Percentiles rank a stretch among this genome's conserved stretches.
These are phyloP conservation scores for Cephus rjabovi DNA, from an alignment of 2,888 invertebrate species.

Conservation along the genomic window DNA sequence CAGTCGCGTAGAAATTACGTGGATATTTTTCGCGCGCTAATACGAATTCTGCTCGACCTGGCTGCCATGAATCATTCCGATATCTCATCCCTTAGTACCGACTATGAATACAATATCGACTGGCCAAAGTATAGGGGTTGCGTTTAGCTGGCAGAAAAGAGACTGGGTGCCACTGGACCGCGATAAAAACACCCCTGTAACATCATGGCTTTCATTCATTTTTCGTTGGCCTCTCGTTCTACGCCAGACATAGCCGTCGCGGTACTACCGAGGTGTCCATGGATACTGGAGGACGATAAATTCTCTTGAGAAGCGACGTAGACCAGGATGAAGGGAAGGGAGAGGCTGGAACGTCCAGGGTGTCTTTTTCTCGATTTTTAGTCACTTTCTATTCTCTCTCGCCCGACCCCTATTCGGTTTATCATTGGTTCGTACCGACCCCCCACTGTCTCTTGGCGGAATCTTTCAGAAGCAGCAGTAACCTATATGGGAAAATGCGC, in stretches of 20 bases:
- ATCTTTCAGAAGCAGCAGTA: neutral
- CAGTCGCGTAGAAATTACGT: neutral
- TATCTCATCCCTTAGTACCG: constrained; percentile 47
- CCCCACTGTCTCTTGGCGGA: neutral
- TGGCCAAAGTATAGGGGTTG: constrained; percentile 20
- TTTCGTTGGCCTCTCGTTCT: neutral
- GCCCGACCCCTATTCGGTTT: neutral
- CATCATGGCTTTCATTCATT: neutral
- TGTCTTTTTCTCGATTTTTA: neutral
- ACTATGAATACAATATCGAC: constrained; percentile 57
- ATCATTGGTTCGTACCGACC: neutral
- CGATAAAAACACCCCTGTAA: constrained; percentile 42
- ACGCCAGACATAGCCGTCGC: neutral
- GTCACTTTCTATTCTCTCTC: neutral
- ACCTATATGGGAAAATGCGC: neutral
- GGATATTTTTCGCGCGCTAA: constrained; percentile 36
- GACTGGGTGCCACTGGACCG: constrained; percentile 8
- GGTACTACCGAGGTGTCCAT: neutral
- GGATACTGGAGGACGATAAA: neutral
- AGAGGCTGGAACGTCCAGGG: neutral
- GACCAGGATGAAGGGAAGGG: neutral
- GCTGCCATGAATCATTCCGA: constrained; percentile 42
- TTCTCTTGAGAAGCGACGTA: neutral
- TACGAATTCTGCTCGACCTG: constrained; percentile 41
- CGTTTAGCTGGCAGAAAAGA: neutral